Percentiles rank a stretch among this genome's conserved stretches.
Conservation (phyloP, 2,888 invertebrate species). For the Drosophila dives region DNA sequence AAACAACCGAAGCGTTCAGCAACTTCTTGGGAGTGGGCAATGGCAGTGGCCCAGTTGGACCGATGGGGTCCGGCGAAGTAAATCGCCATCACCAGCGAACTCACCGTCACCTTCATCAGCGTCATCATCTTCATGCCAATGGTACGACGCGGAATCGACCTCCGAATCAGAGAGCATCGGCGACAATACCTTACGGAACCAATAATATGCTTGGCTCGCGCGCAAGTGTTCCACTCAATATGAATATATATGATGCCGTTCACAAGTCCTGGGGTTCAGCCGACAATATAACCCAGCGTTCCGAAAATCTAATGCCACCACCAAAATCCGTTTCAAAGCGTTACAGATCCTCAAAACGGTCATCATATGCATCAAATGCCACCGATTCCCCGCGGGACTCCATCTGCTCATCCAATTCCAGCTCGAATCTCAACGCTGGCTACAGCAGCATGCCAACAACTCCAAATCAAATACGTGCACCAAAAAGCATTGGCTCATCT, state of each 20-base stretch:
- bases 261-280: constrained; percentile 96
- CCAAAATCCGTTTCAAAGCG: constrained; percentile 90
- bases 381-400: constrained; percentile 79
- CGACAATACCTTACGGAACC: constrained; percentile 75
- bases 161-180: constrained; percentile 80
- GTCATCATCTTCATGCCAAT: constrained; percentile 81
- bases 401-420: constrained; percentile 80
- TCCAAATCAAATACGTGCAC: constrained; percentile 87
- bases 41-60: constrained; percentile 84
- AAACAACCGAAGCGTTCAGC: constrained; percentile 96
- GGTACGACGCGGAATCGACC: constrained; percentile 82
- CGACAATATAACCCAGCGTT: constrained; percentile 90
- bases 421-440: constrained; percentile 81
- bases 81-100: constrained; percentile 85
- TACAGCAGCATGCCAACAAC: constrained; percentile 89
- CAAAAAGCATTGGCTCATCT: constrained; percentile 68
- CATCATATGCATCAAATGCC: constrained; percentile 76
- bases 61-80: constrained; percentile 72
- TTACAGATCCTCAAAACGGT: constrained; percentile 86
- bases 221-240: constrained; percentile 80
- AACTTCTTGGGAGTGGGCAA: constrained; percentile 93
- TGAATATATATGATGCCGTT: constrained; percentile 87
- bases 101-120: constrained; percentile 84
- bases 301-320: constrained; percentile 89
- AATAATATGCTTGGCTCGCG: constrained; percentile 73